Evolutionary conservation across 1,140 invertebrate species (phyloP), one percentile per base, ranked within the genome.

Genomic region (Leptoteleia sp.): DNA sequence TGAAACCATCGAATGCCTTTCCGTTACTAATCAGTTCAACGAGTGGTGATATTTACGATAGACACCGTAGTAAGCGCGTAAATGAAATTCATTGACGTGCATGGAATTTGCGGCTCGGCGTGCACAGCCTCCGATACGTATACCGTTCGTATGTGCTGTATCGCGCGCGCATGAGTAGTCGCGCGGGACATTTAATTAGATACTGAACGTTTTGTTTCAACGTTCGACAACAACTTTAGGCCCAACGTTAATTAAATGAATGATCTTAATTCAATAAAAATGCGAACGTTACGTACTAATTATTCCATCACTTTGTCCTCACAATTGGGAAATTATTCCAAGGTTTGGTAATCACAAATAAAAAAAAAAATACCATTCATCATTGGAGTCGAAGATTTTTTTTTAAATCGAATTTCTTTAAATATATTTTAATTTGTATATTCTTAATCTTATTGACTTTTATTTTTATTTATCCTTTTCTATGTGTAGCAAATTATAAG

Each of bases 11-110:
- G 27, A 50, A 62, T 50, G 33, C 43, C 27, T n/a, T 62, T 62
- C 33, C 35, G 42, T 31, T 38, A 45, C 42, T 64, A 68, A 47
- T 68, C 27, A 47, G 50, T 33, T 27, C 38, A 40, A 31, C 47
- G 17, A 68, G 16, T 68, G 40, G 13, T 57, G 45, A 31, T 59
- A 70, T 48, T 70, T 50, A 48, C 35, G 65, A 31, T 35, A 40
- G 31, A 43, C 43, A 16, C 19, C 15, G 31, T 42, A 27, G 11
- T 29, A 16, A 25, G 31, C 42, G 45, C 19, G 47, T 42, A 70
- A 70, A 61, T 71, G 45, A 47, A 42, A 52, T 61, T 27, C 29
- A 61, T 40, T 29, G 35, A 61, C 55, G 67, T 52, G 47, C 38
- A 9, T 9, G 55, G 67, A 61, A 71, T 71, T 61, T 25, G 55